A percentile compares a stretch with the other conserved stretches of the same genome.
Evolutionary conservation across 2,797 vertebrate species (phyloP).

Genomic region (Myioborus miniatus): DNA sequence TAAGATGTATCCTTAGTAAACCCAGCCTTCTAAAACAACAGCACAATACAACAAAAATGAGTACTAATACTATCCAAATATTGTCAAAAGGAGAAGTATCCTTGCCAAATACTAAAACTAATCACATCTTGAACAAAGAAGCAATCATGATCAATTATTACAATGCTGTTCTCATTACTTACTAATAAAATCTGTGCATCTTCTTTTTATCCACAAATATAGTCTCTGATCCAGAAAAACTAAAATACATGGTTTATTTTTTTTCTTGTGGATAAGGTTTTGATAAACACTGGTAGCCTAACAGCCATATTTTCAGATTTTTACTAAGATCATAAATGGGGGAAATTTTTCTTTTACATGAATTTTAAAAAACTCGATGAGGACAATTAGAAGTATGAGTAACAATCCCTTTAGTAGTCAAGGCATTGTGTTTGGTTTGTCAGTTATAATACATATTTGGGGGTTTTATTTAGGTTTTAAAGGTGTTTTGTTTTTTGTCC

Average conservation of each 20-base stretch:
- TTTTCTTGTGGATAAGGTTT: slow-evolving; percentile 20
- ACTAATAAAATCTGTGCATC: neutral
- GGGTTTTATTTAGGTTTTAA: neutral
- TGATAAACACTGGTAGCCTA: neutral
- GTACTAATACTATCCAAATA: neutral
- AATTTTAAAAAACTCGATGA: neutral
- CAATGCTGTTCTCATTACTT: neutral
- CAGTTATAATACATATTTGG: neutral
- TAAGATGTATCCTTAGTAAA: neutral
- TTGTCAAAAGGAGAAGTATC: neutral
- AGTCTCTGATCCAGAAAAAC: neutral
- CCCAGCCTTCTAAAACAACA: neutral
- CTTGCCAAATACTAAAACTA: neutral
- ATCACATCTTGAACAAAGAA: neutral
- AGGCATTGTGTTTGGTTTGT: neutral
- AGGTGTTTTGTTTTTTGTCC: neutral
- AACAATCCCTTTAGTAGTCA: neutral
- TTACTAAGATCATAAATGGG: neutral
- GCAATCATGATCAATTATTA: neutral
- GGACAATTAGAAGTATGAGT: neutral
- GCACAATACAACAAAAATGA: neutral
- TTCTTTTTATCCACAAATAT: neutral
- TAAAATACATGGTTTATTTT: neutral
- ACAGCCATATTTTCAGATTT: slow-evolving; percentile 23
- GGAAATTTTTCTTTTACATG: slow-evolving; percentile 14